A percentile compares a stretch with the other conserved stretches of the same genome.
Conservation (phyloP, 2,797 vertebrate species). For the Pteronotus mesoamericanus region DNA sequence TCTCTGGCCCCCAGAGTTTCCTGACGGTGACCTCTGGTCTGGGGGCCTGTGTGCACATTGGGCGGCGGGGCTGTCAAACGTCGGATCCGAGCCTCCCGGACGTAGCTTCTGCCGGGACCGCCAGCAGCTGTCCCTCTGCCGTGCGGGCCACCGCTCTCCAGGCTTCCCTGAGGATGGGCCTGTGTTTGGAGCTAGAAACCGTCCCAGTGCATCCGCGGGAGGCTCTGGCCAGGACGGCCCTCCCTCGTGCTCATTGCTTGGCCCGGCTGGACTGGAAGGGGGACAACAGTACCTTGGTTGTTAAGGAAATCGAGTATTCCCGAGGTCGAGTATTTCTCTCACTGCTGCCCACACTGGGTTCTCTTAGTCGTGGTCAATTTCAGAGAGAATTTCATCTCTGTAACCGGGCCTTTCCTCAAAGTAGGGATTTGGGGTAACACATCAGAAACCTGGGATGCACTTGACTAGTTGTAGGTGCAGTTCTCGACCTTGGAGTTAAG, state of each 20-base stretch:
- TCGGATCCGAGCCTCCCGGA: conserved; percentile 41
- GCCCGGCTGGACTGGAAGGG: not conserved
- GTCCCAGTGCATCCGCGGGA: not conserved
- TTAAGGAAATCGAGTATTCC: not conserved
- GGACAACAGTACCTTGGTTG: not conserved
- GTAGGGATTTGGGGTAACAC: not conserved
- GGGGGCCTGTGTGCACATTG: conserved; percentile 28
- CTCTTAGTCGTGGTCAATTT: not conserved
- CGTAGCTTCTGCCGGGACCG: conserved; percentile 7
- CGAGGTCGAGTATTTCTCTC: not conserved
- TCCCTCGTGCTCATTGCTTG: not conserved
- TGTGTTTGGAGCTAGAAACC: conserved; percentile 12
- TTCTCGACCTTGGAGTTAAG: not conserved
- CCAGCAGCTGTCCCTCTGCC: conserved; percentile 55
- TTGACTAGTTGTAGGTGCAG: not conserved
- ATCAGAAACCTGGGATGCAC: not conserved
- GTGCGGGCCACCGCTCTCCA: not conserved
- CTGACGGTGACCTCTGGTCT: not conserved
- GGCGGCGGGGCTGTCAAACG: conserved; percentile 44
- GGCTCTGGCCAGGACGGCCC: not conserved
- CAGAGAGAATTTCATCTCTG: not conserved
- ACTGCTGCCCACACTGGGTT: not conserved
- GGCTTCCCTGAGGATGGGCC: not conserved
- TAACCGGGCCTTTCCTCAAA: not conserved
- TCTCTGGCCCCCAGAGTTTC: not conserved